Conservation (phyloP, 2,888 invertebrate species). For the Lasioglossum lativentre region DNA sequence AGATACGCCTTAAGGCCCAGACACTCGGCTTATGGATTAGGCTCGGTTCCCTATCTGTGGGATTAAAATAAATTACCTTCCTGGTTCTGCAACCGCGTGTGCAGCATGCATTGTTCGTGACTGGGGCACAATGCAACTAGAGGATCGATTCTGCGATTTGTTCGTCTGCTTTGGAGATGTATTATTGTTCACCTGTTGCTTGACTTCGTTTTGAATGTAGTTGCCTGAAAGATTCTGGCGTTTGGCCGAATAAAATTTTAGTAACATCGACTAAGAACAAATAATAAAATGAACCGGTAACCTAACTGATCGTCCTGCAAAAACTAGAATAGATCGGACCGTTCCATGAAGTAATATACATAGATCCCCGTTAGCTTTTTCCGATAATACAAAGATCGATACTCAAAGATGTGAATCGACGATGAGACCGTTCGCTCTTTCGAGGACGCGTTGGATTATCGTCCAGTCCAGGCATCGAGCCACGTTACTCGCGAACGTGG, state of each 20-base stretch:
- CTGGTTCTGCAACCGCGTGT: conserved; percentile 8
- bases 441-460: background rate
- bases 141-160: background rate
- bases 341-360: background rate
- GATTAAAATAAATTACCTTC: conserved; percentile 42
- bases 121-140: background rate
- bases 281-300: background rate
- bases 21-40: conserved; percentile 21
- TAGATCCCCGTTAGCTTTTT: background rate
- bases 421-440: background rate
- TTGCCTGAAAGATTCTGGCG: too few species aligned
- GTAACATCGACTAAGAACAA: background rate
- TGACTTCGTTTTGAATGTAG: background rate
- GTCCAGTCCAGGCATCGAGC: background rate
- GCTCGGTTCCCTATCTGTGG: conserved; percentile 30
- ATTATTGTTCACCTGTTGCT: background rate
- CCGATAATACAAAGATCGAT: background rate
- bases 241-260: too few species aligned
- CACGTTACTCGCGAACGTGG: background rate
- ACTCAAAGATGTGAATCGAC: background rate
- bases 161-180: background rate
- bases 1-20: background rate
- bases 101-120: background rate
- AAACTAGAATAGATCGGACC: background rate
- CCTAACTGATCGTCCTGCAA: background rate